Evolutionary conservation across 2,888 invertebrate genomes (phyloP), one percentile per base, ranked within the genome.

Genomic region (Aquatica leii): DNA sequence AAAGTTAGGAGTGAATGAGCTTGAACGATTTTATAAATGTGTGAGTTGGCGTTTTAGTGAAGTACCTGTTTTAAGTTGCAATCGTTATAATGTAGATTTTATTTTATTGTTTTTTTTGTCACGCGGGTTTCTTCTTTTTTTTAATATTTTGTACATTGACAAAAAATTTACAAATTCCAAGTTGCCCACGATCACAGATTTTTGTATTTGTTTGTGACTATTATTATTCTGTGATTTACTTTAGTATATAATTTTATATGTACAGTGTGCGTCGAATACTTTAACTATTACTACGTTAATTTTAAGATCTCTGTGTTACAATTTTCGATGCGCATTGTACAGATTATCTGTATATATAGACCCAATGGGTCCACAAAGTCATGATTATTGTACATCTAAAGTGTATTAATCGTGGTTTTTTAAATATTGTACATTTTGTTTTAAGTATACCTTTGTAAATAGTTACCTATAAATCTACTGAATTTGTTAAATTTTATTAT

Each of bases 61-160:
- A 76, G 80, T 80, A 80, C 81, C 81, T 81, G 81, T 81, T 76
- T 76, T 80, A 77, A 78, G 80, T 79, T 81, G 81, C 81, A 81
- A 81, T 81, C 79, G 79, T 79, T 79, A 77, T 77, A 77, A 50
- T 52, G 18, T 65, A 65, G 61, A 65, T 77, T 80, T 80, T 80
- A 79, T 80, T 78, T 80, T 76, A 78, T 78, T 79, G 78, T 79
- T 79, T 72, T 54, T 58, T 58, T 53, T 50, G 34, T 46, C 35
- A 54, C 58, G 62, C 66, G 64, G 65, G 69, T 70, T 68, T 63
- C 52, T 69, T 62, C 59, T 65, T 59, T 65, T n/a, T n/a, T 67
- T 61, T 52, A 57, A 6, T 24, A 72, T 24, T 62, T 57, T 62
- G 35, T 52, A 62, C 51, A 43, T 46, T 21, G n/a, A 53, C n/a